Evolutionary conservation across 2,888 invertebrate species (phyloP).

Genomic region (Willowsia nigromaculata): DNA sequence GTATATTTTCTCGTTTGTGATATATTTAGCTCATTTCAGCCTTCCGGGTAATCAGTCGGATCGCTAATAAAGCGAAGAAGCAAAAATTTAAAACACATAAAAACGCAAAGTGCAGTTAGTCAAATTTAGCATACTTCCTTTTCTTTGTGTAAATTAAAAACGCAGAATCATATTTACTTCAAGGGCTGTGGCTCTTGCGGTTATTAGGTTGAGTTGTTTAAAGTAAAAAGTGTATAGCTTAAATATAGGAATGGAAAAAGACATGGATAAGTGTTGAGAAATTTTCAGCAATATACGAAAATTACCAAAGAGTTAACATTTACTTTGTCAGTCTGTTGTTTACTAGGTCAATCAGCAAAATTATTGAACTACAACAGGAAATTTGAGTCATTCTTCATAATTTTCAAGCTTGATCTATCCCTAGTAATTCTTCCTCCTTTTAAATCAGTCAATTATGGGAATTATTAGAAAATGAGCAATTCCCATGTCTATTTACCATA

Average conservation of each 20-base stretch:
- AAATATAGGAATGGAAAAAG: background rate
- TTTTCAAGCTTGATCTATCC: background rate
- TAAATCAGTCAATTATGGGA: slow-evolving; percentile 41
- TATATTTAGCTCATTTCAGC: background rate
- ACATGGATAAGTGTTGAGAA: background rate
- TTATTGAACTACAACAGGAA: background rate
- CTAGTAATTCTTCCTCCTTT: background rate
- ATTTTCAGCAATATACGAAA: background rate
- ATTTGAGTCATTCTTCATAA: background rate
- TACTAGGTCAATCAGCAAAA: background rate
- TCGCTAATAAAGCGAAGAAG: background rate
- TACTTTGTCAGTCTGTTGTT: background rate
- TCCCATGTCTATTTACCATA: slow-evolving; percentile 37
- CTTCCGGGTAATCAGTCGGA: slow-evolving; percentile 53
- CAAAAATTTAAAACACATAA: background rate
- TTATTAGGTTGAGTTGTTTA: slow-evolving; percentile 11
- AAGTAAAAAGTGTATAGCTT: background rate
- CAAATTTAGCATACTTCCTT: slow-evolving; percentile 7
- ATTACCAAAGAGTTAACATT: background rate
- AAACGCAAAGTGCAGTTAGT: background rate
- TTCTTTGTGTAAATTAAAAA: background rate
- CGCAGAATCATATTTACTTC: slow-evolving; percentile 6
- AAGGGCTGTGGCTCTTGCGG: slow-evolving; percentile 30
- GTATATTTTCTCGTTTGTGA: no score
- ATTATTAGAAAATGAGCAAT: slow-evolving; percentile 35